These are phyloP conservation scores for Vanessa atalanta DNA, from an alignment of 1,140 invertebrate species.

Conservation along the genomic window DNA sequence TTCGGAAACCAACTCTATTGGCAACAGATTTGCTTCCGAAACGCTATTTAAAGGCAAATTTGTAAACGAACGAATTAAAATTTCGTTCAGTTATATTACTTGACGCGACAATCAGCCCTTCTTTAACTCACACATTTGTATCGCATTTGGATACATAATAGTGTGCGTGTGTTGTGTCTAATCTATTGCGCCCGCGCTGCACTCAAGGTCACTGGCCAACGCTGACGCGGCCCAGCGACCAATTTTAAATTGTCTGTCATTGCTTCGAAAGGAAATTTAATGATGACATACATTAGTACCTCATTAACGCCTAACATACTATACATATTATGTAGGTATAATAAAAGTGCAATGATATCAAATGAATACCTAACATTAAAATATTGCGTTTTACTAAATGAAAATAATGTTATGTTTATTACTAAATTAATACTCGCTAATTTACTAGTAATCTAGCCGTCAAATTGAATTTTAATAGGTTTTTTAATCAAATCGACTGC, in stretches of 20 bases:
- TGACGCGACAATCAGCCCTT: slow-evolving; percentile 53
- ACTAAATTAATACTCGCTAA: neutral
- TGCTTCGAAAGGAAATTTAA: slow-evolving; percentile 35
- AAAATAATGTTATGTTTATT: no score
- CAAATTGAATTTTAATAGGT: no score
- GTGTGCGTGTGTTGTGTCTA: slow-evolving; percentile 55
- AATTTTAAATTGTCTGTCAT: slow-evolving; percentile 59
- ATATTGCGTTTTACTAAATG: neutral
- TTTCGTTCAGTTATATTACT: slow-evolving; percentile 2
- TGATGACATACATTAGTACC: slow-evolving; percentile 12
- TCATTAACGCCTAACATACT: neutral
- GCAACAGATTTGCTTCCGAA: no score
- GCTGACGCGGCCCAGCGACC: slow-evolving; percentile 60
- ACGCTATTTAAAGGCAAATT: neutral
- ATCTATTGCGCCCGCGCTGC: slow-evolving; percentile 68
- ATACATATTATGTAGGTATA: neutral
- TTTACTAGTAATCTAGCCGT: neutral
- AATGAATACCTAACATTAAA: neutral
- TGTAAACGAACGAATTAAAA: neutral
- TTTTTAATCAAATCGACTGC: no score
- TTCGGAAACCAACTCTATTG: no score
- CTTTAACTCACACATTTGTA: slow-evolving; percentile 44
- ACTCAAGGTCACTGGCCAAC: slow-evolving; percentile 76
- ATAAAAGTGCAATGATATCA: slow-evolving; percentile 5
- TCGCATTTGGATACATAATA: slow-evolving; percentile 32